Conservation (phyloP, 2,797 vertebrate species). For the Picus viridis region DNA sequence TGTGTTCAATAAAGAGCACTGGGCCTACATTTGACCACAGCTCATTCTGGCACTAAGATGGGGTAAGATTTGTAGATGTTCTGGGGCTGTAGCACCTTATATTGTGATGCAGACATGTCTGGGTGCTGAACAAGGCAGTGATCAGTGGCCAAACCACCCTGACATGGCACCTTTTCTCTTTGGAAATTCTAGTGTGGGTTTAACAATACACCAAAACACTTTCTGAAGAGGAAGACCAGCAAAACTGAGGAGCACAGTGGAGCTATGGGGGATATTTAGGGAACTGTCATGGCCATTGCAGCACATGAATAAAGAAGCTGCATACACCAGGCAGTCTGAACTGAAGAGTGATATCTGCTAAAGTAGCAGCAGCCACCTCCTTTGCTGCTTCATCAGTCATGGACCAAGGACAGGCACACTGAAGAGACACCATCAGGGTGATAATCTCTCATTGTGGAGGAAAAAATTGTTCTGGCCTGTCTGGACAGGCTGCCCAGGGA, state of each 20-base stretch:
- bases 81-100: background rate
- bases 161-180: background rate
- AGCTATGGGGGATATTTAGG: background rate
- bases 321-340: background rate
- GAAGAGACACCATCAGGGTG: background rate
- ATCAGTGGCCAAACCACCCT: rapidly evolving
- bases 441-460: background rate
- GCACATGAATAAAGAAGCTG: background rate
- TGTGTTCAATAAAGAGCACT: background rate
- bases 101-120: background rate
- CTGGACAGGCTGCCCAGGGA: background rate
- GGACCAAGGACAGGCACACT: background rate
- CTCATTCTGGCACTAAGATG: background rate
- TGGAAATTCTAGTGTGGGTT: background rate
- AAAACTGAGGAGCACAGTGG: background rate
- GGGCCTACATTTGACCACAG: background rate
- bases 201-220: background rate
- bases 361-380: background rate
- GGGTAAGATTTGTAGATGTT: background rate
- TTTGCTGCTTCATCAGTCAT: background rate
- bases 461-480: background rate
- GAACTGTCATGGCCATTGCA: background rate
- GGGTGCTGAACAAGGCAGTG: background rate
- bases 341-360: background rate
- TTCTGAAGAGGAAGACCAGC: background rate